These are phyloP conservation scores for Laticauda laticaudata DNA, from an alignment of 2,113 vertebrate species.

Conservation along the genomic window DNA sequence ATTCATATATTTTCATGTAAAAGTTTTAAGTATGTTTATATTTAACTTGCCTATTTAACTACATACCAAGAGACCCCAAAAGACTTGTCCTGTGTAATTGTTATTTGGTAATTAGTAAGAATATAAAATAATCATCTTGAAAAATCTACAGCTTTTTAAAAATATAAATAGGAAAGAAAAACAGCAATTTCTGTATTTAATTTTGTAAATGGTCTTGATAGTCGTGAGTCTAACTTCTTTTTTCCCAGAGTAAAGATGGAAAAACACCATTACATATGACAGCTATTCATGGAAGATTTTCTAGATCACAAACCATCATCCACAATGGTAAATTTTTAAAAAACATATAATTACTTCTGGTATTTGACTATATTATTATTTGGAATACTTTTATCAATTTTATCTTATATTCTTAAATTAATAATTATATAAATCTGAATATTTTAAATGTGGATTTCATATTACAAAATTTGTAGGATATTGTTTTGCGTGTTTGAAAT, in stretches of 20 bases:
- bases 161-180: background rate
- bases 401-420: background rate
- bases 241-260: constrained; percentile 92
- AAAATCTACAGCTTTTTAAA: background rate
- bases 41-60: background rate
- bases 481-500: background rate
- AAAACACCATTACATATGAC: constrained; percentile 99
- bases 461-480: background rate
- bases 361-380: background rate
- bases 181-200: background rate
- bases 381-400: background rate
- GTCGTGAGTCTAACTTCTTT: constrained; percentile 10
- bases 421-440: background rate
- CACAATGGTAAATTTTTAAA: constrained; percentile 83
- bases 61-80: background rate
- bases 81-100: background rate
- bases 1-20: background rate
- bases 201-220: background rate
- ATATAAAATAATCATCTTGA: background rate
- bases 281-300: constrained; percentile 96
- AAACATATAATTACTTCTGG: background rate
- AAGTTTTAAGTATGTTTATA: background rate
- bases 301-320: constrained; percentile 97
- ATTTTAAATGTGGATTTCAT: background rate
- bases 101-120: background rate